These are phyloP conservation scores for Metopia argyrocephala DNA, from an alignment of 2,888 invertebrate genomes.

Conservation along the genomic window DNA sequence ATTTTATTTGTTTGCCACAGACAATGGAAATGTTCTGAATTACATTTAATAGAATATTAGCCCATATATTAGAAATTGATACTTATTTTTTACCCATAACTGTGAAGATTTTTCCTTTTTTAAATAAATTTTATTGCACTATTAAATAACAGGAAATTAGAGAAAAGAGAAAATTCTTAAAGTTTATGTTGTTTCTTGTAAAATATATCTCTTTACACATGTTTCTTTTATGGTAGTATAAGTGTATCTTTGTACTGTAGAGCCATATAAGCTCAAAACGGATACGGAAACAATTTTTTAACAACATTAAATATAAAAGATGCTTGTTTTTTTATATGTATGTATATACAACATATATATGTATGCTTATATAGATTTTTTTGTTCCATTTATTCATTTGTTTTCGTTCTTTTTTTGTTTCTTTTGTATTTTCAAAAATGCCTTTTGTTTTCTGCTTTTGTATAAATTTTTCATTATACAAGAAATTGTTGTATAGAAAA, in stretches of 20 bases:
- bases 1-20: no score
- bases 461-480: background rate
- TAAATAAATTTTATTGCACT: background rate
- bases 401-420: background rate
- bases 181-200: slow-evolving; percentile 27
- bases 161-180: slow-evolving; percentile 43
- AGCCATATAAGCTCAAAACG: slow-evolving; percentile 61
- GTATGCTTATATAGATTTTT: background rate
- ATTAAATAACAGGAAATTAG: slow-evolving; percentile 50
- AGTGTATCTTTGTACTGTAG: slow-evolving; percentile 36
- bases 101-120: background rate
- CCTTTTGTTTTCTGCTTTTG: background rate
- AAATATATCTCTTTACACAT: slow-evolving; percentile 31
- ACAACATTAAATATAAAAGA: slow-evolving; percentile 49
- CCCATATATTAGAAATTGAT: no score
- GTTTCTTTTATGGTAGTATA: slow-evolving; percentile 9
- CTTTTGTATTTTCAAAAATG: background rate
- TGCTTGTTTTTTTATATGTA: background rate
- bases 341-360: background rate
- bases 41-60: no score
- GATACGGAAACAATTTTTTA: slow-evolving; percentile 66
- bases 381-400: slow-evolving; percentile 9
- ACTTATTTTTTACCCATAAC: background rate
- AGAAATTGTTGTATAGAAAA: background rate
- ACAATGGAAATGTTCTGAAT: no score